A percentile compares a stretch with the other conserved stretches of the same genome.
Conservation (phyloP, 2,797 vertebrate genomes). For the Denticeps clupeoides region DNA sequence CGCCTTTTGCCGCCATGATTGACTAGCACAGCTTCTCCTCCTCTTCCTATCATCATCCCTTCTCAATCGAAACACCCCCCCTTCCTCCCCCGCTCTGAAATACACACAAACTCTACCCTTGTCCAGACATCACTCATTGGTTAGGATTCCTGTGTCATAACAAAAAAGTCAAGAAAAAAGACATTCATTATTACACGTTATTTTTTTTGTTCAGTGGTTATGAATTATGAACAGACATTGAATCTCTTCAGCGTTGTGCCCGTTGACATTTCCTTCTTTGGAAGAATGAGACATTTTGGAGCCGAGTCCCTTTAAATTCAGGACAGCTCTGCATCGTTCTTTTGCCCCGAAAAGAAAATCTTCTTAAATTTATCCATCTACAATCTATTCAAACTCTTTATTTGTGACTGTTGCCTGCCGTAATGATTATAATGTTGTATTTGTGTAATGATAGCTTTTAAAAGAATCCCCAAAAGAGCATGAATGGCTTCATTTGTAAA, state of each 20-base stretch:
- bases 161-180: slow-evolving; percentile 4
- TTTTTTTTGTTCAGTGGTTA: slow-evolving; percentile 8
- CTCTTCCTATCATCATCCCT: slow-evolving; percentile 31
- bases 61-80: slow-evolving; percentile 39
- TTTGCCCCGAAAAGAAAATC: slow-evolving; percentile 13
- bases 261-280: slow-evolving; percentile 52
- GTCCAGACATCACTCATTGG: background rate
- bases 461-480: slow-evolving; percentile 87
- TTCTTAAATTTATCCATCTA: slow-evolving; percentile 61
- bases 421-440: slow-evolving; percentile 75
- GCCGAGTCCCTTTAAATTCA: slow-evolving; percentile 40
- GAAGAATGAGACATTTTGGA: slow-evolving; percentile 45
- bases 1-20: slow-evolving; percentile 80
- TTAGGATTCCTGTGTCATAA: slow-evolving; percentile 12
- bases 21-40: slow-evolving; percentile 63
- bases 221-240: slow-evolving; percentile 14
- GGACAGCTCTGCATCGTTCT: slow-evolving; percentile 27
- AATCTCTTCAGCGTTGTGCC: slow-evolving; percentile 39
- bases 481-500: slow-evolving; percentile 96
- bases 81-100: slow-evolving; percentile 31
- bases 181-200: background rate
- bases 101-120: slow-evolving; percentile 6
- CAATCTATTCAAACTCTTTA: slow-evolving; percentile 72
- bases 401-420: slow-evolving; percentile 83
- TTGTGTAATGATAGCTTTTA: slow-evolving; percentile 94